phyloP scores from a whole-genome alignment of 2,113 vertebrate species.

The Malurus alboscapulatus region DNA sequence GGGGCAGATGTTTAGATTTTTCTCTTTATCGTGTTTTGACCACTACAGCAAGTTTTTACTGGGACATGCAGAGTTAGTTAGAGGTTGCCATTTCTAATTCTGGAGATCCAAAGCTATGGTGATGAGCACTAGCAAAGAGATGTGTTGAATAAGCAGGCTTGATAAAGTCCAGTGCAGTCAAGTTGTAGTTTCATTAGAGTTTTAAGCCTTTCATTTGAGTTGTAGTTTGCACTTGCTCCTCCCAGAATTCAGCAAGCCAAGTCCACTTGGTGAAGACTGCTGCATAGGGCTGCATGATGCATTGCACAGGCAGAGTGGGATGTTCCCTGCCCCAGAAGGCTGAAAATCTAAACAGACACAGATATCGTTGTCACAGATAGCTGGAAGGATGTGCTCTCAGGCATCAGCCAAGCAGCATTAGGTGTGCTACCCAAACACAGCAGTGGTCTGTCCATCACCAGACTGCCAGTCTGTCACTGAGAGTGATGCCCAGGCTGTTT shows the following conservation, averaged over 20 bases:
- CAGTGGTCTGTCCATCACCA: not conserved
- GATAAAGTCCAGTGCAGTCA: not conserved
- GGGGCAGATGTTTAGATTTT: not conserved
- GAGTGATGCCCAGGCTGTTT: not conserved
- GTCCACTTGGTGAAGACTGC: not conserved
- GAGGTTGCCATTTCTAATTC: not conserved
- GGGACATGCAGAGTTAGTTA: not conserved
- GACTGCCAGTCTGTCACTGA: not conserved
- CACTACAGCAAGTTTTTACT: not conserved
- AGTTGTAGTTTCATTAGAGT: not conserved
- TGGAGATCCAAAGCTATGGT: not conserved
- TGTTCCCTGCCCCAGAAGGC: not conserved
- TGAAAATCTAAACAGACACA: not conserved
- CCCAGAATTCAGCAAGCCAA: not conserved
- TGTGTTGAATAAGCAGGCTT: not conserved
- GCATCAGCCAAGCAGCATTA: not conserved
- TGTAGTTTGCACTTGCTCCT: not conserved
- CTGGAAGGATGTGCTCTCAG: not conserved
- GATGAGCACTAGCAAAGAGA: not conserved
- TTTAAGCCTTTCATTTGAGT: not conserved
- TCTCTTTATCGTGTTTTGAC: not conserved
- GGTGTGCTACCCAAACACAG: not conserved
- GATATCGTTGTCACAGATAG: not conserved
- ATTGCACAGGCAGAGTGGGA: not conserved
- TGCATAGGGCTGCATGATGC: not conserved